Evolutionary conservation across 2,888 invertebrate species (phyloP).

Genomic region (Tenthredo amoena): DNA sequence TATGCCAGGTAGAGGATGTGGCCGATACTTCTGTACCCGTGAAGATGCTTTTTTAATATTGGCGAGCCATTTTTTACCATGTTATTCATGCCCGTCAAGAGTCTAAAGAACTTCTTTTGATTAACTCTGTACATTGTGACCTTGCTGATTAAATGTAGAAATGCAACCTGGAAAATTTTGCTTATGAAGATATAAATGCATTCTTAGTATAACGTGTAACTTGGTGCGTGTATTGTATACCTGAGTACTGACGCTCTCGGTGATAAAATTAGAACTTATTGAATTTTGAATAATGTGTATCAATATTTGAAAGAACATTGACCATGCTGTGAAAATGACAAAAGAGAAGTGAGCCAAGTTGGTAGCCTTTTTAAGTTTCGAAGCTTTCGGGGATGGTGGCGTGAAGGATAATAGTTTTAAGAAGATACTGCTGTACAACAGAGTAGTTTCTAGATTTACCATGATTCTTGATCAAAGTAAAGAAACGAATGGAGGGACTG

Average conservation of each 20-base stretch:
- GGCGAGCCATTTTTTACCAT: constrained; percentile 1
- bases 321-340: not conserved
- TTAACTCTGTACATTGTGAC: constrained; percentile 28
- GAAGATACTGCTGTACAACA: constrained; percentile 22
- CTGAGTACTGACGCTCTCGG: not conserved
- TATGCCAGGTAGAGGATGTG: not conserved
- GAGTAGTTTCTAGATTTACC: constrained; percentile 4
- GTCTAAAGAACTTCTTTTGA: not conserved
- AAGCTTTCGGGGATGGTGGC: not conserved
- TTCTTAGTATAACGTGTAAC: not conserved
- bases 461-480: constrained; percentile 1
- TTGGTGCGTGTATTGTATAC: not conserved
- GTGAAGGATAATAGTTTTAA: constrained; percentile 12
- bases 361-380: not conserved
- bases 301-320: constrained; percentile 24
- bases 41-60: constrained; percentile 12
- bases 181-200: not conserved
- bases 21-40: not conserved
- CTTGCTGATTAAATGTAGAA: not conserved
- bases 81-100: not conserved
- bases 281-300: constrained; percentile 25
- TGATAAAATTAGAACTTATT: not conserved
- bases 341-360: constrained; percentile 31
- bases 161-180: constrained; percentile 8
- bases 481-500: not conserved